These are phyloP conservation scores for Diarsia dahlii DNA, from an alignment of 2,888 invertebrate genomes.

Conservation along the genomic window DNA sequence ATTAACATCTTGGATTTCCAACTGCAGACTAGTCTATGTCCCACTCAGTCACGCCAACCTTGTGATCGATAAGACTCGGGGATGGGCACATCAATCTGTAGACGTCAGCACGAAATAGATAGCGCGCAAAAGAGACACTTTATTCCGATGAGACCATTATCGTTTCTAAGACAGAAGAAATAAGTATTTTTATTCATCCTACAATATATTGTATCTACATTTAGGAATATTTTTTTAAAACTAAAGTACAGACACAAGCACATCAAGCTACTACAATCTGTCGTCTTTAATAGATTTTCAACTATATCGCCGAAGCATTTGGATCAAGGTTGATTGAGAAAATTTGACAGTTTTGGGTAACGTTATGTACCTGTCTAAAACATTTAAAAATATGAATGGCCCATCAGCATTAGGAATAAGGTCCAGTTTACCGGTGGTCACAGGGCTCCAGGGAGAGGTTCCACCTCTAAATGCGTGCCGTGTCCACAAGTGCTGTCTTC, in stretches of 20 bases:
- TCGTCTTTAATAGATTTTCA: too few species aligned
- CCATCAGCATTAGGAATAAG: neutral
- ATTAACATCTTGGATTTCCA: too few species aligned
- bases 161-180: neutral
- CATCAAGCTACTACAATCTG: too few species aligned
- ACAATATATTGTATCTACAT: neutral
- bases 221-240: neutral
- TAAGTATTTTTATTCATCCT: neutral
- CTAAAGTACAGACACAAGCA: neutral
- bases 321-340: too few species aligned
- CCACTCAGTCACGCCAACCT: conserved; percentile 1
- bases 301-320: too few species aligned
- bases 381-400: neutral
- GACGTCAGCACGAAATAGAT: conserved; percentile 33
- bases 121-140: conserved; percentile 8
- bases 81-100: conserved; percentile 26
- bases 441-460: neutral
- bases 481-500: neutral
- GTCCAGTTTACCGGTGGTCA: neutral
- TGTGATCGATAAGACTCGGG: conserved; percentile 24
- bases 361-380: neutral
- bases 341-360: too few species aligned
- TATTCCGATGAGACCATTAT: conserved; percentile 13
- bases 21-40: neutral
- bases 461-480: neutral